These are phyloP conservation scores for Beris morrisii DNA, from an alignment of 2,888 invertebrate species.

Conservation along the genomic window DNA sequence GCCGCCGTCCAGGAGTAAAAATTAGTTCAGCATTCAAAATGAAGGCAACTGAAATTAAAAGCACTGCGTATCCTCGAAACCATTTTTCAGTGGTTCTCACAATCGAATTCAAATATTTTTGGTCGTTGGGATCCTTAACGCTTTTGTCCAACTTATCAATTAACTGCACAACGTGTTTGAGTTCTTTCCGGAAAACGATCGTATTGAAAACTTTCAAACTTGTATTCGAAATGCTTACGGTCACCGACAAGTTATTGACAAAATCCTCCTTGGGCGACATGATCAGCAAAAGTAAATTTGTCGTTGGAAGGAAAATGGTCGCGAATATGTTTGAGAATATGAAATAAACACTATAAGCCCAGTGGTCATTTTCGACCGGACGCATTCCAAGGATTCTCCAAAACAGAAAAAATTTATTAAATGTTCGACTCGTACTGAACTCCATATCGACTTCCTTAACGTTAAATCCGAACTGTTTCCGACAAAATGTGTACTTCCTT, in stretches of 20 bases:
- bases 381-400: slow-evolving; percentile 35
- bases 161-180: slow-evolving; percentile 42
- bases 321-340: slow-evolving; percentile 45
- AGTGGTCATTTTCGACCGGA: slow-evolving; percentile 33
- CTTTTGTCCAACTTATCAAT: slow-evolving; percentile 44
- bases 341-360: slow-evolving; percentile 42
- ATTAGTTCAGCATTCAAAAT: neutral
- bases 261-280: slow-evolving; percentile 45
- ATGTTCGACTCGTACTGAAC: too few species aligned
- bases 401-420: too few species aligned
- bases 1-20: neutral
- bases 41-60: slow-evolving; percentile 40
- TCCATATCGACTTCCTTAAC: too few species aligned
- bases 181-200: slow-evolving; percentile 45
- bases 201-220: slow-evolving; percentile 50
- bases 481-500: too few species aligned
- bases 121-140: slow-evolving; percentile 41
- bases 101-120: slow-evolving; percentile 41
- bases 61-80: slow-evolving; percentile 45
- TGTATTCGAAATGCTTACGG: slow-evolving; percentile 48
- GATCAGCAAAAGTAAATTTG: slow-evolving; percentile 47
- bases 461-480: too few species aligned
- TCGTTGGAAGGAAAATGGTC: slow-evolving; percentile 49
- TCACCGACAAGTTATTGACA: slow-evolving; percentile 50
- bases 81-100: slow-evolving; percentile 41